A percentile compares a stretch with the other conserved stretches of the same genome.
phyloP scores from a whole-genome alignment of 2,888 invertebrate species.

The Lepidonotus clava region DNA sequence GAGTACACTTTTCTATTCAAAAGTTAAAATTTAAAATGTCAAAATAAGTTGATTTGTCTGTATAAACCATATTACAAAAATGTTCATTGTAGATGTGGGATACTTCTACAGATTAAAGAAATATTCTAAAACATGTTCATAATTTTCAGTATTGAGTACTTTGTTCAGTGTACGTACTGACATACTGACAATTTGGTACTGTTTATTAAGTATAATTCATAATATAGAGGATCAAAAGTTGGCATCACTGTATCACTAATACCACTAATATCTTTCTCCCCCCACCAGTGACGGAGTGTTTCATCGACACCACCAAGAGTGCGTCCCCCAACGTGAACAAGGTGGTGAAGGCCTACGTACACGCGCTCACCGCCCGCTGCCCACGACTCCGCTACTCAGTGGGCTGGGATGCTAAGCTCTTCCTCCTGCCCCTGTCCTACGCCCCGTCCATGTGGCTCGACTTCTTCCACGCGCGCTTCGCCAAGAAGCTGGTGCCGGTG shows the following conservation, averaged over 20 bases:
- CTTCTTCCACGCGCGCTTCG: neutral
- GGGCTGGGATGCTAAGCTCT: slow-evolving; percentile 59
- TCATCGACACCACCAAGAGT: slow-evolving; percentile 10
- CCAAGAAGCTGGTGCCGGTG: slow-evolving; percentile 6
- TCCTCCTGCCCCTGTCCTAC: slow-evolving; percentile 58
- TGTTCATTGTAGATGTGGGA: neutral
- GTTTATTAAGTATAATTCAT: too few species aligned
- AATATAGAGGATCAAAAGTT: too few species aligned
- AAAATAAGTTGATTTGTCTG: neutral
- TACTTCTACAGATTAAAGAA: too few species aligned
- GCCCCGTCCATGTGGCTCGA: slow-evolving; percentile 56
- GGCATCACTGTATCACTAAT: too few species aligned
- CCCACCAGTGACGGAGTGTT: slow-evolving; percentile 32
- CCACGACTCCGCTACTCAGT: slow-evolving; percentile 61
- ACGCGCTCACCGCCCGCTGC: slow-evolving; percentile 60
- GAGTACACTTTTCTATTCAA: neutral
- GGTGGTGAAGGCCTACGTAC: slow-evolving; percentile 61
- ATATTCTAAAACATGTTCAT: too few species aligned
- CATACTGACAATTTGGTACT: too few species aligned
- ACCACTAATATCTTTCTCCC: neutral
- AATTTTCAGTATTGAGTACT: too few species aligned
- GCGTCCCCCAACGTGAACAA: slow-evolving; percentile 59
- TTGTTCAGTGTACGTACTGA: too few species aligned
- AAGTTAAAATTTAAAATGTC: neutral
- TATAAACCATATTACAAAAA: neutral